Evolutionary conservation across 2,797 vertebrate species (phyloP).

Genomic region (Ctenosaura bakeri): DNA sequence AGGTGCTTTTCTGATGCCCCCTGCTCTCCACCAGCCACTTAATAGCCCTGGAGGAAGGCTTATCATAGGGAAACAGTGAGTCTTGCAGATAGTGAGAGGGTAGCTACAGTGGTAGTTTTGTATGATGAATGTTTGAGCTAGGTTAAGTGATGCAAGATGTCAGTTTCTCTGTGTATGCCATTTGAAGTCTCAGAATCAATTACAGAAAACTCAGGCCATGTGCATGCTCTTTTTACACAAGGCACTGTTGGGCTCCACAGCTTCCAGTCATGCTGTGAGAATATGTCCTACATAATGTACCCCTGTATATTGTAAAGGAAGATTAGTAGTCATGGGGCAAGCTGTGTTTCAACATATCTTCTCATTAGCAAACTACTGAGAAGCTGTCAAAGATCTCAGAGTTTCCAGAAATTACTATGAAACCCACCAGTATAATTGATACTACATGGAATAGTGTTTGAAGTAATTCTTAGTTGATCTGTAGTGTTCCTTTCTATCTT

Average conservation of each 20-base stretch:
- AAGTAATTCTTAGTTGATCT: not conserved
- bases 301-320: not conserved
- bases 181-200: not conserved
- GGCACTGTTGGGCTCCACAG: not conserved
- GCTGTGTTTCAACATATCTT: not conserved
- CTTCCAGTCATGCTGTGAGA: not conserved
- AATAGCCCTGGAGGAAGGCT: no score
- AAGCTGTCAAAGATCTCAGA: not conserved
- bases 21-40: no score
- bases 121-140: no score
- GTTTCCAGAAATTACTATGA: not conserved
- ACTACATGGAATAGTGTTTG: not conserved
- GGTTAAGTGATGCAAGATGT: no score
- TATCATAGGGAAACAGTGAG: no score
- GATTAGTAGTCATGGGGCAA: not conserved
- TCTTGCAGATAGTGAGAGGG: no score
- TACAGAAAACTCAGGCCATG: not conserved
- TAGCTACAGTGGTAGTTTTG: no score
- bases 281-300: not conserved
- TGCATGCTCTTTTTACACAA: not conserved
- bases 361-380: not conserved
- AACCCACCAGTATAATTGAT: not conserved
- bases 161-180: not conserved
- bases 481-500: not conserved
- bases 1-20: no score